phyloP scores from a whole-genome alignment of 2,888 invertebrate genomes.

The Linnaemya vulpina region DNA sequence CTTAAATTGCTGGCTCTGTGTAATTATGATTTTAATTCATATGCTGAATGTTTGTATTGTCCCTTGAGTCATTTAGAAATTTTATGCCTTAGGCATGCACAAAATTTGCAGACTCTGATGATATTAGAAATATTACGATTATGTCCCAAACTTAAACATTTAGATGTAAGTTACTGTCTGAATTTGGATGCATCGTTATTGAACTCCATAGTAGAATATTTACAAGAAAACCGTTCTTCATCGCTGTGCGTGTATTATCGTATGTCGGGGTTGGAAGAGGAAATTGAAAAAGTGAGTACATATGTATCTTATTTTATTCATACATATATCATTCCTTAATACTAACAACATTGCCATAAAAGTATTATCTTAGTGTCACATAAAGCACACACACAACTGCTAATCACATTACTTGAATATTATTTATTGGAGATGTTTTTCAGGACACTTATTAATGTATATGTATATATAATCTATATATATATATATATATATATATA shows the following conservation, averaged over 20 bases:
- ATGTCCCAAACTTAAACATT: slow-evolving; percentile 76
- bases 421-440: no score
- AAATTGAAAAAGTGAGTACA: slow-evolving; percentile 74
- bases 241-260: slow-evolving; percentile 76
- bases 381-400: no score
- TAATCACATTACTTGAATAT: no score
- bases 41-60: slow-evolving; percentile 70
- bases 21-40: slow-evolving; percentile 75
- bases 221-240: slow-evolving; percentile 60
- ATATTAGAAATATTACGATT: slow-evolving; percentile 75
- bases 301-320: not conserved
- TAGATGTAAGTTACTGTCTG: slow-evolving; percentile 78
- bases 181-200: slow-evolving; percentile 75
- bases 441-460: no score
- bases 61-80: slow-evolving; percentile 76
- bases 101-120: slow-evolving; percentile 70
- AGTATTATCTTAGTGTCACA: no score
- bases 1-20: slow-evolving; percentile 77
- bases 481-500: no score
- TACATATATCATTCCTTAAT: no score
- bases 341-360: no score
- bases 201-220: slow-evolving; percentile 72
- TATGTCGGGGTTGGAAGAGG: slow-evolving; percentile 76
- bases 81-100: slow-evolving; percentile 62
- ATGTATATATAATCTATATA: no score